These are phyloP conservation scores for Opisthocomus hoazin DNA, from an alignment of 2,113 vertebrate species.

Conservation along the genomic window DNA sequence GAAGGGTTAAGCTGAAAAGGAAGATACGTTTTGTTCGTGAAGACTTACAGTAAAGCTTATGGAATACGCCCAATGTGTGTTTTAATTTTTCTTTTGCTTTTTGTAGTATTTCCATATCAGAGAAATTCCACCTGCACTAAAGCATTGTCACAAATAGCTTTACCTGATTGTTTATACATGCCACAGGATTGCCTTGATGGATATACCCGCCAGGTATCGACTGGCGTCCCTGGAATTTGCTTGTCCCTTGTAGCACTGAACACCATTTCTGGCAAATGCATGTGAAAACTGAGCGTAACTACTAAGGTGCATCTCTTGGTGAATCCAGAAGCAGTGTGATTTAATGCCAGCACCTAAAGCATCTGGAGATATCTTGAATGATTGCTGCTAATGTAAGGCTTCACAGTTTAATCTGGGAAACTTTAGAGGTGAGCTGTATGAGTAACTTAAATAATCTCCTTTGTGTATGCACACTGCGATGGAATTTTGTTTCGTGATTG, in stretches of 20 bases:
- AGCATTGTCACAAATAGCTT: neutral
- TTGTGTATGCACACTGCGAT: rapidly evolving
- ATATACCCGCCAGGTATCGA: rapidly evolving
- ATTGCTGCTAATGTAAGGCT: neutral
- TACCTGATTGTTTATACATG: neutral
- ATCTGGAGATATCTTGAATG: neutral
- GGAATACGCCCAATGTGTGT: neutral
- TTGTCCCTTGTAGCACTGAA: neutral
- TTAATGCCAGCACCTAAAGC: neutral
- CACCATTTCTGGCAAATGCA: neutral
- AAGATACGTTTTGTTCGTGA: neutral
- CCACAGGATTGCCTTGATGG: neutral
- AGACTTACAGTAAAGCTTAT: neutral
- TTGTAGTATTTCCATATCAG: rapidly evolving
- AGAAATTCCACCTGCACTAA: neutral
- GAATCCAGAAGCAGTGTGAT: neutral
- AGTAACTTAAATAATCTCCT: neutral
- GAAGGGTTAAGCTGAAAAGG: neutral
- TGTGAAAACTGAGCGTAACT: neutral
- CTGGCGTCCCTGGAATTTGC: neutral
- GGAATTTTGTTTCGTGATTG: neutral
- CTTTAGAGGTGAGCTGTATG: neutral
- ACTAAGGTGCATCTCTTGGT: neutral
- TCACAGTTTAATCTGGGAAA: neutral
- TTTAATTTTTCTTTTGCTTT: neutral